Evolutionary conservation across 2,888 invertebrate genomes (phyloP).

Genomic region (Drosophila maculinotata): DNA sequence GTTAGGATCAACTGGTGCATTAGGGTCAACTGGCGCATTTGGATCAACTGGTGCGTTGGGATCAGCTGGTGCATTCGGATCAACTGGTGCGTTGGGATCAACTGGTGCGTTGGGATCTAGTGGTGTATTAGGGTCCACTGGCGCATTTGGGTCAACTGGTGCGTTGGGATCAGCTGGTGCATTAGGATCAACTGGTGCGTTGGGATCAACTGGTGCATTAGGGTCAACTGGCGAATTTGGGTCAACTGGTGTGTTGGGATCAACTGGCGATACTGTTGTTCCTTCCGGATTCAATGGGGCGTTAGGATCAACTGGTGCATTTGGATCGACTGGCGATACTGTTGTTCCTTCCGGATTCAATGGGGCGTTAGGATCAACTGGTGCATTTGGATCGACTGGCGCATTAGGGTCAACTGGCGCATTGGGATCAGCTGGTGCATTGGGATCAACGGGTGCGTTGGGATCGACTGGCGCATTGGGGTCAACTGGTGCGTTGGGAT

Average conservation of each 20-base stretch:
- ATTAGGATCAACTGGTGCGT: constrained; percentile 6
- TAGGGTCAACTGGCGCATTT: neutral
- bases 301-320: neutral
- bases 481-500: neutral
- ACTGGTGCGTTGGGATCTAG: neutral
- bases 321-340: neutral
- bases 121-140: constrained; percentile 3
- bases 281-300: neutral
- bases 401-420: neutral
- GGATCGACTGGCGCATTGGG: neutral
- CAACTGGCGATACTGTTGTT: neutral
- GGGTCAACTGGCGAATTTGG: constrained; percentile 23
- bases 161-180: neutral
- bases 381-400: constrained; percentile 1
- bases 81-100: neutral
- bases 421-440: neutral
- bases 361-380: constrained; percentile 21
- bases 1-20: constrained; percentile 1
- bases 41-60: constrained; percentile 1
- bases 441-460: neutral
- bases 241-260: constrained; percentile 3
- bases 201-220: constrained; percentile 21
- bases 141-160: neutral
- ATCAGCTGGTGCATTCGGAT: neutral
- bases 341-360: constrained; percentile 12